Conservation (phyloP, 2,888 invertebrate genomes). For the Pammene fasciana region DNA sequence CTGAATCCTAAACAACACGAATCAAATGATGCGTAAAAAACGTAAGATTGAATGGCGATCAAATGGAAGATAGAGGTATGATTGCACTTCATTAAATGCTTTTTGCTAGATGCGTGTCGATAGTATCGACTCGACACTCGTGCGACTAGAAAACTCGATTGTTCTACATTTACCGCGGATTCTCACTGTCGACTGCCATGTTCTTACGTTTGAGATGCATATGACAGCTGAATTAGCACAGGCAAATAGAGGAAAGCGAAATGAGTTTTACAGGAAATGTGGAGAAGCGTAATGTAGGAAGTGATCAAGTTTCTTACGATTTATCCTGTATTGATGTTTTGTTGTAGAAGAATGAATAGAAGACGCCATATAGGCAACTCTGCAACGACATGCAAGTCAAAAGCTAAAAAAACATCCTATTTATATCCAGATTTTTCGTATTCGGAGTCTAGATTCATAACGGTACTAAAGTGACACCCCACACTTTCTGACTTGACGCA, state of each 20-base stretch:
- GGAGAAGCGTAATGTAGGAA: constrained; percentile 26
- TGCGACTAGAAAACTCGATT: constrained; percentile 52
- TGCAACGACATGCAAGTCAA: too few relatives aligned
- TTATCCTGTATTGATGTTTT: constrained; percentile 19
- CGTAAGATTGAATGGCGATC: constrained; percentile 27
- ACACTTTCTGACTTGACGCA: too few relatives aligned
- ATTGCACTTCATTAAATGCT: constrained; percentile 40
- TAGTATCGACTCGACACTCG: constrained; percentile 43
- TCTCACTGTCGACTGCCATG: constrained; percentile 25
- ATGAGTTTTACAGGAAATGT: constrained; percentile 31
- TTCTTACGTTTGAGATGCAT: constrained; percentile 15
- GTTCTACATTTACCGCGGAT: constrained; percentile 40
- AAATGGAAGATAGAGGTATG: constrained; percentile 29
- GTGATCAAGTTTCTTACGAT: constrained; percentile 14
- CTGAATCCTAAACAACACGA: too few relatives aligned
- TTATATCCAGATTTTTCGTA: too few relatives aligned
- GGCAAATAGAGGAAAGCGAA: constrained; percentile 28
- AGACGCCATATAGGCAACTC: neutral
- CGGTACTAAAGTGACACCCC: too few relatives aligned
- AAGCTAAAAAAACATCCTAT: too few relatives aligned
- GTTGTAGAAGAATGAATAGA: neutral
- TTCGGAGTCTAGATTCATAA: too few relatives aligned
- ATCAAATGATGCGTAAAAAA: constrained; percentile 1
- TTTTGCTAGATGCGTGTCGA: constrained; percentile 49
- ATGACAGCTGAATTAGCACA: constrained; percentile 46